Base-by-base conservation (phyloP, 30 jellyfish, hydroid and myxozoan genomes). In the Cassiopea andromeda region DNA sequence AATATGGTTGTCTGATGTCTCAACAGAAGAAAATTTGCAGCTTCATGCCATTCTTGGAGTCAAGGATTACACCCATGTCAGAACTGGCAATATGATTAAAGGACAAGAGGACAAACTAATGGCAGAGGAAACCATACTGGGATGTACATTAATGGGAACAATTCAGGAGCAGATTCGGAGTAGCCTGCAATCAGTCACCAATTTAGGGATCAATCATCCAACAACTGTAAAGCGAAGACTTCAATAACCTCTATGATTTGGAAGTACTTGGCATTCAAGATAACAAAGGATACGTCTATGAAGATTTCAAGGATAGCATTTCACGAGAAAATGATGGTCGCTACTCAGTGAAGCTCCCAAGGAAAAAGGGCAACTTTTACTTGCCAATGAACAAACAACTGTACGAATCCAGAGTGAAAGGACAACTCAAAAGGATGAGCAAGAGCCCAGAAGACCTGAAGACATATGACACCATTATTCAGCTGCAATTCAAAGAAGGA, bases 21-120 rank as follows among this genome's bases (percentile, higher is more conserved):
- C 73, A 5, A 46, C 5, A 0, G 91, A 83, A 45, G 61, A 83
- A 71, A 69, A 46, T 2, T 58, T 85, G 80, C 93, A 47, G 71
- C 57, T 85, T 45, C 93, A 85, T 54, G 80, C 93, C 14, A 85
- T 70, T 7, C 88, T 85, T 27, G 93, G 93, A 71, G 93, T 73
- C 68, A 83, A 45, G 50, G 93, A 85, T 75, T 67, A 6, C 49
- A 73, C 91, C 12, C 73, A 69, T 44, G 68, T 83, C 85, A 83
- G 69, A 83, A 83, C 91, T 43, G 85, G 91, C 48, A 14, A 69
- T 8, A 67, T 68, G 75, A 44, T 83, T 60, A 67, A 69, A 45
- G 91, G 91, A 43, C 68, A 83, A 17, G 7, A 69, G 9, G 17
- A 83, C 73, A 75, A 83, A 69, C 91, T 77, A 46, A 83, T 83